These are phyloP conservation scores for Phoxinus dragarum DNA, from an alignment of 2,797 vertebrate species.

Conservation along the genomic window DNA sequence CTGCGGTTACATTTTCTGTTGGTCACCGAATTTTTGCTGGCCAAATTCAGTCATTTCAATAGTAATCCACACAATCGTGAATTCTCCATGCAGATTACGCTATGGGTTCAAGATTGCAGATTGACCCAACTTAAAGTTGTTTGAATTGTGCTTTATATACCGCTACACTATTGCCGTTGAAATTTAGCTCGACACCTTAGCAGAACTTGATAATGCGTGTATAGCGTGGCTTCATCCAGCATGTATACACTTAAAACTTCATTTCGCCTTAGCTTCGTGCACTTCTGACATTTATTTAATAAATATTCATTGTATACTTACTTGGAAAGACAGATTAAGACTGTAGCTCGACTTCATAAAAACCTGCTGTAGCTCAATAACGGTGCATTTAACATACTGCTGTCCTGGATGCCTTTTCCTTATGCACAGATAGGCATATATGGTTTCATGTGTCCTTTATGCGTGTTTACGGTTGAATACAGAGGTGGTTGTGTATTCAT, in stretches of 20 bases:
- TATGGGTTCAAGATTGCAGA: not conserved
- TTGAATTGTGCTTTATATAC: no score
- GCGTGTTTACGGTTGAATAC: not conserved
- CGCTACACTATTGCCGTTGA: no score
- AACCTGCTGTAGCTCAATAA: not conserved
- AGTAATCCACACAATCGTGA: not conserved
- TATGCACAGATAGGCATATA: not conserved
- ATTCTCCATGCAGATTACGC: not conserved
- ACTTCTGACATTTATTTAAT: not conserved
- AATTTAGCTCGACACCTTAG: no score
- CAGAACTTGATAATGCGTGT: no score
- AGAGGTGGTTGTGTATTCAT: conserved; percentile 1
- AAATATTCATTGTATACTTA: not conserved
- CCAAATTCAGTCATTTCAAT: not conserved
- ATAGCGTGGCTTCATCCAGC: no score
- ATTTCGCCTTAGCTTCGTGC: not conserved
- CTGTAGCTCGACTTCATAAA: not conserved
- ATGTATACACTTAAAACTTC: not conserved
- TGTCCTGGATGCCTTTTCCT: conserved; percentile 2
- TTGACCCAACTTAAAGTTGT: not conserved
- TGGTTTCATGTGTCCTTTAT: not conserved
- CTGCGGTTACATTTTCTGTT: not conserved
- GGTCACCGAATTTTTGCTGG: not conserved
- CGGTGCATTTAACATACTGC: not conserved
- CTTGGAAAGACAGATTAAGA: not conserved